phyloP scores from a whole-genome alignment of 2,113 vertebrate genomes.

The Columbina picui region DNA sequence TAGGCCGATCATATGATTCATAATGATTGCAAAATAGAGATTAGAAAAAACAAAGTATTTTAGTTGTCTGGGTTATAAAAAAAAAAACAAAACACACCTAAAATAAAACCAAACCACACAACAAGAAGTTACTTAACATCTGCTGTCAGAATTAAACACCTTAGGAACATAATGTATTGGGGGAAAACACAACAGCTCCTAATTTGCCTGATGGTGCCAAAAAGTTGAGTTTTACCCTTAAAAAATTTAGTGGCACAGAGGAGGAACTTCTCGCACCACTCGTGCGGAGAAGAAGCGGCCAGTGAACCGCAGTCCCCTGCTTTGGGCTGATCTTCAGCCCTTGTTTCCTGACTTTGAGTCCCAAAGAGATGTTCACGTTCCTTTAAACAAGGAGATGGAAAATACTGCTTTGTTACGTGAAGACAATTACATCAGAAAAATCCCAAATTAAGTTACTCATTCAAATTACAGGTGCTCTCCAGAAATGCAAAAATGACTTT shows the following conservation, averaged over 20 bases:
- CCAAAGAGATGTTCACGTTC: fast-evolving
- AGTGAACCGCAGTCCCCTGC: fast-evolving
- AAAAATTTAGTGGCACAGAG: fast-evolving
- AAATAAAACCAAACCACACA: too few relatives aligned
- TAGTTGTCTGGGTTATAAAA: constrained; percentile 56
- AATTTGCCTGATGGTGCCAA: not conserved
- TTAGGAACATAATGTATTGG: not conserved
- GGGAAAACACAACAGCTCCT: not conserved
- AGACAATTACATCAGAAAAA: not conserved
- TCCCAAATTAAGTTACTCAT: fast-evolving
- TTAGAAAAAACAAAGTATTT: constrained; percentile 63
- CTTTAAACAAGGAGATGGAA: not conserved
- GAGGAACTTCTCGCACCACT: not conserved
- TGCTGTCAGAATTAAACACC: constrained; percentile 22
- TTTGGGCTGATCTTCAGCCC: not conserved
- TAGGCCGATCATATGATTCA: constrained; percentile 71
- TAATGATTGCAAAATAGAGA: constrained; percentile 71
- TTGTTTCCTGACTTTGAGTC: not conserved
- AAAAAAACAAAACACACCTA: constrained; percentile 52
- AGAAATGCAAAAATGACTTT: not conserved
- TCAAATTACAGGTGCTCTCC: not conserved
- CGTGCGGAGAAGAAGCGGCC: fast-evolving
- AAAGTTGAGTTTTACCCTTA: not conserved
- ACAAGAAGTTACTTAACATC: constrained; percentile 73
- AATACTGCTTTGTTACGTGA: not conserved